phyloP scores from a whole-genome alignment of 2,888 invertebrate species.

The Dynastes tityus region DNA sequence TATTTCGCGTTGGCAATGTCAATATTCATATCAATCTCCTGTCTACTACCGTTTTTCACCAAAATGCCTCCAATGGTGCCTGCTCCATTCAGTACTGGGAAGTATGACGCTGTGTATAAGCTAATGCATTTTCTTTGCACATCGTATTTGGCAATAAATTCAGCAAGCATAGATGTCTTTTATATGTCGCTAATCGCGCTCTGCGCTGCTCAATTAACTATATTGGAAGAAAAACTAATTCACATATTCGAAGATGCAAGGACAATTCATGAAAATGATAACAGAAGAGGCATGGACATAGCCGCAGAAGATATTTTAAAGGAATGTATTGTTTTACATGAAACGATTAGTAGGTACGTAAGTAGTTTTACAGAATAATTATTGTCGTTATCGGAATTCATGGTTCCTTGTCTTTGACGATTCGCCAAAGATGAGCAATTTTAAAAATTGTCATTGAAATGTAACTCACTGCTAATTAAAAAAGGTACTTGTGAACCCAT shows the following conservation, averaged over 20 bases:
- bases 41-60: background rate
- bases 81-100: conserved; percentile 12
- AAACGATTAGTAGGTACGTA: conserved; percentile 8
- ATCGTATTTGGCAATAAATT: conserved; percentile 3
- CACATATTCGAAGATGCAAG: background rate
- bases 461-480: too few species aligned
- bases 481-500: too few species aligned
- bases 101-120: conserved; percentile 18
- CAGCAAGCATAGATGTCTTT: conserved; percentile 5
- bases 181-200: conserved; percentile 24
- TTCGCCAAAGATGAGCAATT: too few species aligned
- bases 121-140: background rate
- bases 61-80: conserved; percentile 18
- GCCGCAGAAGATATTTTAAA: background rate
- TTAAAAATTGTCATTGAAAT: too few species aligned
- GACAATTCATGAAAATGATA: background rate
- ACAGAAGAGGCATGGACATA: background rate
- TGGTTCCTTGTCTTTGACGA: too few species aligned
- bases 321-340: conserved; percentile 38
- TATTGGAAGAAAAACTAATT: conserved; percentile 15
- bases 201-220: conserved; percentile 22
- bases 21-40: conserved; percentile 1
- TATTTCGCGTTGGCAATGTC: conserved; percentile 14
- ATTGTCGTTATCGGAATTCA: background rate
- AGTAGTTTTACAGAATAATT: background rate